Base-by-base conservation (phyloP, 2,888 invertebrate genomes). In the Gari tellinella region DNA sequence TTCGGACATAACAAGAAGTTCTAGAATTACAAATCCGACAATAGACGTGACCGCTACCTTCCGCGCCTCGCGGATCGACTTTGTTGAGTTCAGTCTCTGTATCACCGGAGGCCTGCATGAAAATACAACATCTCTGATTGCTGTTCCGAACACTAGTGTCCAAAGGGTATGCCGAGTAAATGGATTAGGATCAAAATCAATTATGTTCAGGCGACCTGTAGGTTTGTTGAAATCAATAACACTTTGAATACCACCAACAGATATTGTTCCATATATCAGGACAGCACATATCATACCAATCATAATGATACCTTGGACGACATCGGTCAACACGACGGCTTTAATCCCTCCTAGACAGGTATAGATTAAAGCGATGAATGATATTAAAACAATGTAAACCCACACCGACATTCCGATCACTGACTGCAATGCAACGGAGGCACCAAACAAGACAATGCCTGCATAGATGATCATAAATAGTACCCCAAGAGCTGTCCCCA, bases 341-440 rank as follows among this genome's bases (percentile, higher is more conserved):
- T 62, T 62, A 2, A 62, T 19, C 8, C 62, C 62, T 23, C 62
- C 62, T 5, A 62, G 49, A 5, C 52, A 51, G 10, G 62, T 62
- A 25, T 62, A 62, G 5, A 62, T 17, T 5, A 62, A 51, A 2
- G 62, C 62, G 15, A 62, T 49, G 14, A 19, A 1, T 26, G 60
- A 38, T 1, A 60, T 37, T n/a, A 48, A 23, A 14, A 60, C 10
- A 1, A 62, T 31, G 40, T 14, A 26, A 1, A 41, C 40, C 23
- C 52, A 52, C 17, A 31, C 25, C 21, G 51, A n/a, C 15, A 62
- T 43, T 14, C 19, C 31, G 5, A 43, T 52, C 14, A 62, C 51
- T n/a, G 62, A 52, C 19, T 40, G 40, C 41, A 52, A 26, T 10
- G 62, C 62, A 17, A 62, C 25, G 0, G 52, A 23, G 1, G 60